Evolutionary conservation across 2,797 vertebrate genomes (phyloP), one percentile per base, ranked within the genome.

Genomic region (Chromobotia macracanthus): DNA sequence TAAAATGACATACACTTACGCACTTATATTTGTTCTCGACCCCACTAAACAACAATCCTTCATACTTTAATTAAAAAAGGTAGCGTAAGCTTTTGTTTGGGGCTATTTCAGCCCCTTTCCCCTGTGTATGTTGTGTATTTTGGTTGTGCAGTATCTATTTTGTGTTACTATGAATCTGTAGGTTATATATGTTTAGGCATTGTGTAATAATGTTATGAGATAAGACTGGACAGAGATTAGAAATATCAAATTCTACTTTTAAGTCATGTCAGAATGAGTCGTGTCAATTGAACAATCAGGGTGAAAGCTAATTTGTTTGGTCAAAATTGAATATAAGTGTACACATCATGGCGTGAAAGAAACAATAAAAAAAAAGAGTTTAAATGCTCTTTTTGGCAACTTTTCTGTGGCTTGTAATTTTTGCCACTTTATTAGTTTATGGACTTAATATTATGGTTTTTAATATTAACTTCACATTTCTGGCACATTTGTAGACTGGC

Each of bases 11-110:
- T 46, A 44, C 31, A 66, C n/a, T n/a, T n/a, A 56, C 35, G 3
- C 19, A 51, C 25, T 51, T 11, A 0, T 3, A 53, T 44, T 28
- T 75, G 28, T 44, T 61, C n/a, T 53, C 2, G 38, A 21, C 46
- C 23, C 56, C 70, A 61, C 21, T 5, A 46, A 72, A 72, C 0
- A 25, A 9, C 87, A 88, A 61, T 88, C 85, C 88, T 90, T 90
- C 87, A 87, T 82, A 28, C 13, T 23, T 19, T 25, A 46, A 28
- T 41, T 55, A 55, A 65, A 55, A 28, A 18, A 75, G 61, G 28
- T n/a, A 65, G 61, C 48, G 35, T 23, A 58, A 5, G 8, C 21
- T 46, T 28, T n/a, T n/a, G n/a, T n/a, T n/a, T n/a, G n/a, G n/a
- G 60, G 19, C 0, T 35, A 31, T 64, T 50, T 50, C 58, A 74